Base-by-base conservation (phyloP, 2,888 invertebrate species). In the Imbricaverruca yamaguchii region DNA sequence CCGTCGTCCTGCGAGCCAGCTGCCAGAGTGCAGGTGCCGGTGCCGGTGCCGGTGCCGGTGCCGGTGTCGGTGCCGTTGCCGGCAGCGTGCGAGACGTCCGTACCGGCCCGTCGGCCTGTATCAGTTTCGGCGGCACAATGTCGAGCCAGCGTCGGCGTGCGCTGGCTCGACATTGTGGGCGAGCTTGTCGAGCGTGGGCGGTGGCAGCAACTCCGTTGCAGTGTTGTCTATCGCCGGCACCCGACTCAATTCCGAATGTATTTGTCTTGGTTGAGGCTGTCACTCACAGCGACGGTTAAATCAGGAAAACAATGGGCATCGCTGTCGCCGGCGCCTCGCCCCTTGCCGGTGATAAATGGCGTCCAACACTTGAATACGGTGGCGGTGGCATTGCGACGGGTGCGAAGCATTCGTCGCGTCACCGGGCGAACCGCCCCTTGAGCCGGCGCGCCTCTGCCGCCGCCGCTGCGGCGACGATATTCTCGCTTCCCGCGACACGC, bases 291-390 rank as follows among this genome's bases (percentile, higher is more conserved):
- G 89, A 91, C 90, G 81, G 82, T 80, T 63, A 65, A n/a, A 81
- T 82, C 65, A 82, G 82, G 23, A 57, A 82, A 74, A 77, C 23
- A 79, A 61, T 80, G 78, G 18, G 69, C 61, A 11, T 21, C 82
- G 53, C 80, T 57, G 78, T 84, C 13, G 87, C 95, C 95, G 18
- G 97, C 97, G 86, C 39, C 39, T 39, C 39, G 39, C 39, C 39
- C 87, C 97, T 97, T 1, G 91, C 92, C 3, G 88, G 97, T 82
- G 96, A 97, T 80, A 91, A 93, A 6, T 92, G 96, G 39, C 89
- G 93, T 85, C 88, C 89, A 59, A 90, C 90, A 81, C 89, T 90
- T 82, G 88, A 89, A 23, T 85, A 86, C 1, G 87, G 88, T 0
- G 89, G 87, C 85, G 92, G 87, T 86, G 91, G 92, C 89, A 89